phyloP scores from a whole-genome alignment of 1,140 invertebrate genomes.

The Oryctes rhinoceros region DNA sequence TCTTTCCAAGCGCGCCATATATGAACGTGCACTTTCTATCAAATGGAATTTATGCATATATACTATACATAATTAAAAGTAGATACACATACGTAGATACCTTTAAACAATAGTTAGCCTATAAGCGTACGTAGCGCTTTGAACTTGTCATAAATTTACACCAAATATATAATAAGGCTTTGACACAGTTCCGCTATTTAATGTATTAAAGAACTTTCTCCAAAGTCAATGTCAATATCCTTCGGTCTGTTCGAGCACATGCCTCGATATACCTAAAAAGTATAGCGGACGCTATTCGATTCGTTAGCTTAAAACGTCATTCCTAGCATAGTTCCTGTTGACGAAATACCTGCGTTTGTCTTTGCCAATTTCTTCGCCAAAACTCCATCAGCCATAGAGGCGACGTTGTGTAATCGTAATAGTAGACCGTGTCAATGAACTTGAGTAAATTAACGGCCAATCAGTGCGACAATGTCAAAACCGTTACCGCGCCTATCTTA shows the following conservation, averaged over 20 bases:
- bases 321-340: background rate
- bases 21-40: background rate
- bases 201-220: conserved; percentile 19
- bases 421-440: background rate
- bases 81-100: background rate
- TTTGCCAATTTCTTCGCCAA: background rate
- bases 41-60: background rate
- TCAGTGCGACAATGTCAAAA: background rate
- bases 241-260: background rate
- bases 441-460: background rate
- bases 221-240: conserved; percentile 32
- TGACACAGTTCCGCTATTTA: conserved; percentile 14
- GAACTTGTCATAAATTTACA: conserved; percentile 16
- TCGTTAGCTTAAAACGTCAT: background rate
- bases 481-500: conserved; percentile 11
- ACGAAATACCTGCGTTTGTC: background rate
- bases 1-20: background rate
- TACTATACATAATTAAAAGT: background rate
- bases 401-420: background rate
- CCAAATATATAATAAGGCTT: conserved; percentile 28
- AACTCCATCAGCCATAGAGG: background rate
- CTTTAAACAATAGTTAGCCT: background rate
- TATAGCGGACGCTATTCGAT: background rate
- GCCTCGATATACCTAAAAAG: background rate
- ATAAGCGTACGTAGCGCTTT: background rate